Percentiles rank a stretch among this genome's conserved stretches.
phyloP scores from a whole-genome alignment of 2,888 invertebrate genomes.

The Lithophane semibrunnea region DNA sequence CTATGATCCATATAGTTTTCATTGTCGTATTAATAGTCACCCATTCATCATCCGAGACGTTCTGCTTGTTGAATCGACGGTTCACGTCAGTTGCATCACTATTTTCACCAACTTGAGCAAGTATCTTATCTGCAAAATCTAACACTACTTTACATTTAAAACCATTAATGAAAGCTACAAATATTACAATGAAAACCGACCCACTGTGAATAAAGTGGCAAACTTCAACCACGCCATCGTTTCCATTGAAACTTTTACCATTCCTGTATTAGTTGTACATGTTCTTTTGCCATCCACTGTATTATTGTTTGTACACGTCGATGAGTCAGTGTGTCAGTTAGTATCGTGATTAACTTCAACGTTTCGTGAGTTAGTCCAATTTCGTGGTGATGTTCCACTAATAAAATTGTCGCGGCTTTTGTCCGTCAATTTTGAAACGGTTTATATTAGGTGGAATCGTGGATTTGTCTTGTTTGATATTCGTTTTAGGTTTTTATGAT shows the following conservation, averaged over 20 bases:
- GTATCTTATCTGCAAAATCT: neutral
- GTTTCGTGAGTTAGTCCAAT: slow-evolving; percentile 35
- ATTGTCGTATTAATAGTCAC: neutral
- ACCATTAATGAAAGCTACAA: neutral
- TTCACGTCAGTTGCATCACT: neutral
- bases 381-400: slow-evolving; percentile 32
- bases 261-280: neutral
- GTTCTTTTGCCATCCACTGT: neutral
- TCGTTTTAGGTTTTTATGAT: neutral
- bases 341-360: slow-evolving; percentile 45
- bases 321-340: slow-evolving; percentile 51
- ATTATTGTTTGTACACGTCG: neutral
- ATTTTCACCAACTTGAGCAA: neutral
- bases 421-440: neutral
- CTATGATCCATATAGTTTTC: neutral
- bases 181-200: neutral
- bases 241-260: slow-evolving; percentile 25
- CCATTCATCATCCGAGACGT: neutral
- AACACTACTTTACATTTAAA: neutral
- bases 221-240: neutral
- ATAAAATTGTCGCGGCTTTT: slow-evolving; percentile 30
- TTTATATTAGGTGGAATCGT: neutral
- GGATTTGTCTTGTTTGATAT: neutral
- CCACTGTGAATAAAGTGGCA: neutral
- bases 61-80: neutral